These are phyloP conservation scores for Eristalis pertinax DNA, from an alignment of 2,888 invertebrate species.

Conservation along the genomic window DNA sequence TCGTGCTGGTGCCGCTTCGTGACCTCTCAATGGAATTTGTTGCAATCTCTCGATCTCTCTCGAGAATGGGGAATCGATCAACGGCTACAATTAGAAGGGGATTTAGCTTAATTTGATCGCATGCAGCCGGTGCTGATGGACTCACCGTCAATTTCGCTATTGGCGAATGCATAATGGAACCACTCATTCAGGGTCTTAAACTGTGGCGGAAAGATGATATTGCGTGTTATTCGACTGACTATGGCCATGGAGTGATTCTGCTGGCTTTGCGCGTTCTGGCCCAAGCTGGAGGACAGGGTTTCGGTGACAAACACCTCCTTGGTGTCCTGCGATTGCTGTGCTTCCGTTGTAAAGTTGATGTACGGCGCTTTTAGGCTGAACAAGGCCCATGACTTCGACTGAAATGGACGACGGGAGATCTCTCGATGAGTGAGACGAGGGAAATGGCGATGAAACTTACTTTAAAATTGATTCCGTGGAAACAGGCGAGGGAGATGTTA, in stretches of 20 bases:
- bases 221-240: slow-evolving; percentile 94
- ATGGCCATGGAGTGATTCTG: slow-evolving; percentile 96
- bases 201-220: slow-evolving; percentile 96
- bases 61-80: slow-evolving; percentile 94
- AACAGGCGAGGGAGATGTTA: slow-evolving; percentile 97
- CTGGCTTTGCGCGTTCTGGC: slow-evolving; percentile 86
- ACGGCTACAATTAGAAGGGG: slow-evolving; percentile 86
- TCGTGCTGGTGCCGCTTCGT: slow-evolving; percentile 78
- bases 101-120: not conserved
- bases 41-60: slow-evolving; percentile 87
- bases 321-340: slow-evolving; percentile 90
- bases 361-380: slow-evolving; percentile 96
- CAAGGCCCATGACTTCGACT: slow-evolving; percentile 96
- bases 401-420: not conserved
- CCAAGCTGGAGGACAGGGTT: slow-evolving; percentile 93
- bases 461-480: slow-evolving; percentile 98
- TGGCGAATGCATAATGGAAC: slow-evolving; percentile 98
- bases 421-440: not conserved
- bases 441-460: slow-evolving; percentile 30
- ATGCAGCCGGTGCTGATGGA: not conserved
- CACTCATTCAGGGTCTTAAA: slow-evolving; percentile 97
- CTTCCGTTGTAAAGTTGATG: slow-evolving; percentile 96
- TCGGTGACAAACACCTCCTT: slow-evolving; percentile 93
- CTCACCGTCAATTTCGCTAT: slow-evolving; percentile 95
- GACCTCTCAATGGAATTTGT: slow-evolving; percentile 84